These are phyloP conservation scores for Phania funesta DNA, from an alignment of 2,888 invertebrate species.

Conservation along the genomic window DNA sequence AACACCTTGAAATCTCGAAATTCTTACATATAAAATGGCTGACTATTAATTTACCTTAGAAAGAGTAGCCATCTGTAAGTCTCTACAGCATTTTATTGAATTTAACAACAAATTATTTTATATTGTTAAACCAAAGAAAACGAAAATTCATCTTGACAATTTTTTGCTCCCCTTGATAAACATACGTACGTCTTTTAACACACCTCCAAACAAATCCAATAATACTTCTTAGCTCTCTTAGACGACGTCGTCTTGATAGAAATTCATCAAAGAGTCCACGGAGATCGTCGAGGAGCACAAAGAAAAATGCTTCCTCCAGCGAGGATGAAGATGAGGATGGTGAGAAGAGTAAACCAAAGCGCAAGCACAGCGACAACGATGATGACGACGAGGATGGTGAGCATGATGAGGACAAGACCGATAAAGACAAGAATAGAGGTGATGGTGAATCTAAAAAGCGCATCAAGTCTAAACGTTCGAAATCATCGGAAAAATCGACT, in stretches of 20 bases:
- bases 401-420: conserved; percentile 76
- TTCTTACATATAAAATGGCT: conserved; percentile 38
- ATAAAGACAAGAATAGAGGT: conserved; percentile 75
- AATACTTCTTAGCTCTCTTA: conserved; percentile 76
- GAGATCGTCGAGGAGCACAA: conserved; percentile 69
- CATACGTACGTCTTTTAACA: conserved; percentile 59
- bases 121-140: conserved; percentile 48
- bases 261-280: conserved; percentile 74
- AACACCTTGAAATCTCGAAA: conserved; percentile 49
- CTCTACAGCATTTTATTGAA: conserved; percentile 35
- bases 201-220: conserved; percentile 58
- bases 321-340: conserved; percentile 70
- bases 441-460: conserved; percentile 68
- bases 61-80: conserved; percentile 30
- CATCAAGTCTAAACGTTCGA: conserved; percentile 66
- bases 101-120: conserved; percentile 49
- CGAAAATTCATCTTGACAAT: conserved; percentile 61
- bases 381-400: conserved; percentile 75
- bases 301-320: conserved; percentile 72
- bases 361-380: conserved; percentile 68
- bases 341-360: conserved; percentile 71
- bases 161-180: conserved; percentile 68
- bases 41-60: conserved; percentile 37
- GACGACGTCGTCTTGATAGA: conserved; percentile 77
- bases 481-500: conserved; percentile 66